A percentile compares a stretch with the other conserved stretches of the same genome.
phyloP scores from a whole-genome alignment of 1,140 invertebrate genomes.

The Heliconius eleuchia region DNA sequence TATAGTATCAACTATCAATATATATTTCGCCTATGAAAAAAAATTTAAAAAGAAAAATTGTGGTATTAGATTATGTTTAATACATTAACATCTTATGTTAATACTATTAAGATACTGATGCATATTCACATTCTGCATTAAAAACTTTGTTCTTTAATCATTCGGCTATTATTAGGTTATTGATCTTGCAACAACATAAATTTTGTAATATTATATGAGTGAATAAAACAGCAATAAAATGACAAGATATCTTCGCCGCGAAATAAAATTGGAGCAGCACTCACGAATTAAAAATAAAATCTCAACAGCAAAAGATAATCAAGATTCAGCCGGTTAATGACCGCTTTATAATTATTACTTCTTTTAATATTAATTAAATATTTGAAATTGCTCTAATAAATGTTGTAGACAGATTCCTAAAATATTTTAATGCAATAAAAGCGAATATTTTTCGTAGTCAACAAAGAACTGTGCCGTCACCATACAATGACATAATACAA shows the following conservation, averaged over 20 bases:
- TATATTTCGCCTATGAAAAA: no score
- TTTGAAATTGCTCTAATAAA: conserved; percentile 7
- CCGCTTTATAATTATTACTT: conserved; percentile 6
- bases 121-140: not conserved
- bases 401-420: not conserved
- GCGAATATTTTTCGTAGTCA: conserved; percentile 40
- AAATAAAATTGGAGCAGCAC: conserved; percentile 17
- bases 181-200: conserved; percentile 9
- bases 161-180: conserved; percentile 2
- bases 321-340: conserved; percentile 1
- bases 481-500: conserved; percentile 45
- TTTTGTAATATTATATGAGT: conserved; percentile 2
- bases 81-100: no score
- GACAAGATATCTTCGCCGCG: not conserved
- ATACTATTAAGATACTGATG: not conserved
- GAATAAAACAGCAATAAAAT: conserved; percentile 16
- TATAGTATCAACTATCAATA: no score
- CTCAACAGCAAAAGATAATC: conserved; percentile 1
- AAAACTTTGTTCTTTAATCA: not conserved
- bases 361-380: conserved; percentile 15
- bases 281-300: conserved; percentile 8
- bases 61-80: no score
- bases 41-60: no score
- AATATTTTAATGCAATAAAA: conserved; percentile 47
- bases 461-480: conserved; percentile 42